A percentile compares a stretch with the other conserved stretches of the same genome.
Conservation (phyloP, 2,888 invertebrate genomes). For the Phalangium opilio region DNA sequence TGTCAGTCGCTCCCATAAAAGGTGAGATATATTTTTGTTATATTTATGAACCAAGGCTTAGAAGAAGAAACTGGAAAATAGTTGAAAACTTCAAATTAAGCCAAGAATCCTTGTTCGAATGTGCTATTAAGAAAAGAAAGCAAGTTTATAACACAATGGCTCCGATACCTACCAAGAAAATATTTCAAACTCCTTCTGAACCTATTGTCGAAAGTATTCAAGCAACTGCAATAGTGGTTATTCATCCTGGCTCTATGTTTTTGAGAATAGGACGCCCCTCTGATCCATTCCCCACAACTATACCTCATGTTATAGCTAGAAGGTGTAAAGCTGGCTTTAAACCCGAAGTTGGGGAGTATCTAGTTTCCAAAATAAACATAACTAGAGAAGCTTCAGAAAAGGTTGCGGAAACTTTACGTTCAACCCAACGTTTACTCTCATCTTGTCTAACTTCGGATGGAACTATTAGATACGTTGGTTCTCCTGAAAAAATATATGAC, state of each 20-base stretch:
- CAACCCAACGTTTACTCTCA: constrained; percentile 42
- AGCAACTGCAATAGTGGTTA: constrained; percentile 71
- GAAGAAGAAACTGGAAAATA: no score
- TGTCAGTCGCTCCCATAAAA: no score
- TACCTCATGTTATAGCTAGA: constrained; percentile 72
- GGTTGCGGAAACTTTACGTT: no score
- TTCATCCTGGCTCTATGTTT: constrained; percentile 83
- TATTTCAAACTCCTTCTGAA: no score
- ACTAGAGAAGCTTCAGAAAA: no score
- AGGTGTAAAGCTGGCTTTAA: constrained; percentile 28
- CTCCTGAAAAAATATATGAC: constrained; percentile 2
- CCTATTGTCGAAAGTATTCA: constrained; percentile 35
- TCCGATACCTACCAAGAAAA: no score
- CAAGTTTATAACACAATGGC: no score
- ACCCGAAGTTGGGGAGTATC: constrained; percentile 20
- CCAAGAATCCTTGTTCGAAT: no score
- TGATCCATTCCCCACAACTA: constrained; percentile 66
- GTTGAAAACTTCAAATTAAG: no score
- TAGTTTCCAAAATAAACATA: constrained; percentile 12
- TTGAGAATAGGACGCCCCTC: constrained; percentile 79
- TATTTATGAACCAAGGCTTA: no score
- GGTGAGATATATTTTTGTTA: no score
- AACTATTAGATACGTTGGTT: constrained; percentile 45
- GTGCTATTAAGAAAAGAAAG: no score
- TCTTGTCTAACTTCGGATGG: constrained; percentile 71